Percentiles rank a stretch among this genome's conserved stretches.
These are phyloP conservation scores for Eunapius fragilis DNA, from an alignment of 37 sponge, comb jelly and placozoan species.

Conservation along the genomic window DNA sequence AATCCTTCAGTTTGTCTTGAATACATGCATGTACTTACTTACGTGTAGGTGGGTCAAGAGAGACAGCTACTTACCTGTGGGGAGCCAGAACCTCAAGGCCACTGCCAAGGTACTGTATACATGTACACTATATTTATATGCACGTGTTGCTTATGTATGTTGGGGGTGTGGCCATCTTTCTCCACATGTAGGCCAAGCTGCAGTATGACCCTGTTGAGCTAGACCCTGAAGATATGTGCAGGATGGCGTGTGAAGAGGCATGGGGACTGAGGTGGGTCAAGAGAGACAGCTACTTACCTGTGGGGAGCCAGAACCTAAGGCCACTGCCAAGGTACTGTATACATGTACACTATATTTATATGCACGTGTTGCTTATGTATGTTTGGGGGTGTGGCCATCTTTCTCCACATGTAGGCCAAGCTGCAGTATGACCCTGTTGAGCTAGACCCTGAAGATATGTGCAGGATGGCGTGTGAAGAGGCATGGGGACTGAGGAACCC, in stretches of 20 bases:
- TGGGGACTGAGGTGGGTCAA: no score
- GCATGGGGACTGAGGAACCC: no score
- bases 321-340: constrained; percentile 71
- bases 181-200: constrained; percentile 62
- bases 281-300: constrained; percentile 98
- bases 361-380: no score
- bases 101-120: constrained; percentile 37
- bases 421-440: constrained; percentile 98
- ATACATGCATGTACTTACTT: neutral
- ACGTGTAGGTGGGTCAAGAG: constrained; percentile 90
- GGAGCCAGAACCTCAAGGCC: constrained; percentile 88
- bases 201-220: constrained; percentile 86
- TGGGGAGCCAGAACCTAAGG: constrained; percentile 99
- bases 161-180: neutral
- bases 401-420: constrained; percentile 68
- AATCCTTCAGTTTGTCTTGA: no score
- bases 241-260: constrained; percentile 92
- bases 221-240: constrained; percentile 93
- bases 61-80: constrained; percentile 89
- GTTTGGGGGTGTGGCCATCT: neutral
- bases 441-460: constrained; percentile 99
- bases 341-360: neutral
- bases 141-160: no score
- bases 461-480: constrained; percentile 98
- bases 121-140: no score